A percentile compares a stretch with the other conserved stretches of the same genome.
Conservation (phyloP, 2,888 invertebrate species). For the Torymus aiolomorphi region DNA sequence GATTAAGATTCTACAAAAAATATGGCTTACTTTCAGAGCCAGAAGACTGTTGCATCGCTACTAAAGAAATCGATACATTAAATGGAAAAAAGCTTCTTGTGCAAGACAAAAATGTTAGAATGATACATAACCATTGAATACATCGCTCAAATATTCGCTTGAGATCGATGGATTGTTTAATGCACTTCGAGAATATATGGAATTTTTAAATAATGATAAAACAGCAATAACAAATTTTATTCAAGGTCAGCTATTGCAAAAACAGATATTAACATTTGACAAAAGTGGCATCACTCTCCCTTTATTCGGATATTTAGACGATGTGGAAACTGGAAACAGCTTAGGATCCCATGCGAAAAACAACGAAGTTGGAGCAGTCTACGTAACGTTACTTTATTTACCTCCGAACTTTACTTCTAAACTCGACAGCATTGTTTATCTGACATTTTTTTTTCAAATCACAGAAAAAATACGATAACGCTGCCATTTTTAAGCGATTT, state of each 20-base stretch:
- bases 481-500: neutral
- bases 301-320: neutral
- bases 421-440: neutral
- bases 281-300: neutral
- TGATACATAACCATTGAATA: too few species aligned
- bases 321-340: too few species aligned
- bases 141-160: too few species aligned
- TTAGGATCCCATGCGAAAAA: too few species aligned
- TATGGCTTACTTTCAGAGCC: too few species aligned
- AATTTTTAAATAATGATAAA: too few species aligned
- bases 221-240: too few species aligned
- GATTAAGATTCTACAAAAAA: too few species aligned
- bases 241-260: neutral
- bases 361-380: too few species aligned
- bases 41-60: neutral
- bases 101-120: neutral
- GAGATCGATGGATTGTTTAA: neutral
- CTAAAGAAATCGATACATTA: neutral
- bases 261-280: neutral
- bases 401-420: too few species aligned
- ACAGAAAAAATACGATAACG: neutral
- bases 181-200: neutral
- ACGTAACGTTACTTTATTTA: too few species aligned
- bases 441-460: neutral
- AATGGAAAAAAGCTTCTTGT: neutral